phyloP scores from a whole-genome alignment of 1,140 invertebrate genomes.

The Homalodisca vitripennis region DNA sequence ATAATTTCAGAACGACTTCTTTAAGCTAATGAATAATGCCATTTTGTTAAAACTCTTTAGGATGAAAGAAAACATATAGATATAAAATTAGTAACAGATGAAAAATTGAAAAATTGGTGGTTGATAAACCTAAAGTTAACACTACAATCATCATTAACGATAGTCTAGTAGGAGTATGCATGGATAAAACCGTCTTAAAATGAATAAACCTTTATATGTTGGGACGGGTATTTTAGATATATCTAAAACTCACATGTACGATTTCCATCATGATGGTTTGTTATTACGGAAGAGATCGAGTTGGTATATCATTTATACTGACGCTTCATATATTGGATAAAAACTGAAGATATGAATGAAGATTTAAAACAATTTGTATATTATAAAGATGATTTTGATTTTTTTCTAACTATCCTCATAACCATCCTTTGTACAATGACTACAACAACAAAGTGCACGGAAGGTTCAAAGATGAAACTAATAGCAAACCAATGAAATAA shows the following conservation, averaged over 20 bases:
- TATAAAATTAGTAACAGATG: not conserved
- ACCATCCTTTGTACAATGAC: not conserved
- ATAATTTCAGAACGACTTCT: not conserved
- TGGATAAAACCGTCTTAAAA: not conserved
- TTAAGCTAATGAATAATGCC: not conserved
- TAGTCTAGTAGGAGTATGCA: not conserved
- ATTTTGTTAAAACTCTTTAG: not conserved
- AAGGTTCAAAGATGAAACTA: not conserved
- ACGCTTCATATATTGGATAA: not conserved
- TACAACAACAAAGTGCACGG: no score
- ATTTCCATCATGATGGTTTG: not conserved
- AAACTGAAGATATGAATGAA: not conserved
- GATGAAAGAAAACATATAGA: conserved; percentile 5
- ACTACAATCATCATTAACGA: not conserved
- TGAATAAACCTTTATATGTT: not conserved
- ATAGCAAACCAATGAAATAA: not conserved
- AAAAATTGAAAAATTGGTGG: not conserved
- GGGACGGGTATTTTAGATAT: not conserved
- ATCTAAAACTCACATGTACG: not conserved
- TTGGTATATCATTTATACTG: not conserved
- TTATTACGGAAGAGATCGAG: not conserved
- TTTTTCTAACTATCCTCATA: not conserved
- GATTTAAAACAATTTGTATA: not conserved
- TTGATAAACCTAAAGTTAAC: not conserved
- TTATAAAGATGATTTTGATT: no score